Conservation (phyloP, 2,797 vertebrate species). For the Sus cebifrons region DNA sequence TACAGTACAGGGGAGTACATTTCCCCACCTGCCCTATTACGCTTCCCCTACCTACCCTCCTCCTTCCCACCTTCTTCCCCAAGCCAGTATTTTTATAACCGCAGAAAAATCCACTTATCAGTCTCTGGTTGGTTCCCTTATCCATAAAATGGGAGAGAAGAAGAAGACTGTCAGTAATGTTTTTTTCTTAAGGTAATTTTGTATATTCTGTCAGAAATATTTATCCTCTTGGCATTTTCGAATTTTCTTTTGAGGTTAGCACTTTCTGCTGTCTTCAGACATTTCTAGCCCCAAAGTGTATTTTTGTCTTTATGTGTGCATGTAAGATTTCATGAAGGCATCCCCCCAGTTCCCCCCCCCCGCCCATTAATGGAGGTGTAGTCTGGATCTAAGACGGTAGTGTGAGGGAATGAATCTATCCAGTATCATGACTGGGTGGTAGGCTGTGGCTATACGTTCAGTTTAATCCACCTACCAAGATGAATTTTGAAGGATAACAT, state of each 20-base stretch:
- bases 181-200: background rate
- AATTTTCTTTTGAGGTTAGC: background rate
- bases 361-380: background rate
- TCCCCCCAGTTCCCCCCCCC: background rate
- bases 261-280: background rate
- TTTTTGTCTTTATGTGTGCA: background rate
- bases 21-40: background rate
- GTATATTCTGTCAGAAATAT: background rate
- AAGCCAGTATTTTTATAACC: background rate
- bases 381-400: background rate
- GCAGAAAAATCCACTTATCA: background rate
- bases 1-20: background rate
- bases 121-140: background rate
- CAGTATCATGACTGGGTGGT: background rate
- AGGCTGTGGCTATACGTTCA: background rate
- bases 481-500: background rate
- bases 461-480: background rate
- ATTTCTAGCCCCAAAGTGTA: background rate
- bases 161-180: background rate
- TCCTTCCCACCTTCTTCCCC: accelerated
- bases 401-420: background rate
- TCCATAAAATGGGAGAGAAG: background rate
- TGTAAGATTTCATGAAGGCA: background rate
- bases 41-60: background rate
- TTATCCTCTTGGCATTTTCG: background rate